phyloP scores from a whole-genome alignment of 2,113 vertebrate genomes.

The Marmota flaviventris region DNA sequence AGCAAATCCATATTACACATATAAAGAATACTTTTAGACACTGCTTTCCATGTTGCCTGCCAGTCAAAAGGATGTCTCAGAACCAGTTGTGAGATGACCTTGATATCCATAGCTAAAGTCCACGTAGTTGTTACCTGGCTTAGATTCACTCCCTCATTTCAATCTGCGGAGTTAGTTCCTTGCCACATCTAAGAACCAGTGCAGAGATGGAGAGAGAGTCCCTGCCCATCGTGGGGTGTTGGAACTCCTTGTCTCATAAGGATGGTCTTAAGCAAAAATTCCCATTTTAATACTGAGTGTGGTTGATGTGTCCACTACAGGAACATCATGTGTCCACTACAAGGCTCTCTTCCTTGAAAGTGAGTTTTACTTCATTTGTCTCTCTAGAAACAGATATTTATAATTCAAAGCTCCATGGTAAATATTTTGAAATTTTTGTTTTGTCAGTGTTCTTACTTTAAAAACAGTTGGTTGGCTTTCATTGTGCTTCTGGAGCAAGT shows the following conservation, averaged over 20 bases:
- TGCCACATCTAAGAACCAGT: constrained; percentile 76
- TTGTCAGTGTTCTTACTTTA: constrained; percentile 30
- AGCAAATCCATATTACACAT: constrained; percentile 68
- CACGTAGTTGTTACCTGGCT: constrained; percentile 6
- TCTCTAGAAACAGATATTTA: constrained; percentile 65
- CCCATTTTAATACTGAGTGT: background rate
- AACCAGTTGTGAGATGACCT: constrained; percentile 77
- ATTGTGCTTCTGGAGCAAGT: constrained; percentile 13
- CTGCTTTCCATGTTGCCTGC: constrained; percentile 73
- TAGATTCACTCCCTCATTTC: constrained; percentile 57
- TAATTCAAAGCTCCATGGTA: background rate
- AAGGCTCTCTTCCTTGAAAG: background rate
- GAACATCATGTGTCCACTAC: background rate
- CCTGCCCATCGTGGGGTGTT: constrained; percentile 54
- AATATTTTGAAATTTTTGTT: background rate
- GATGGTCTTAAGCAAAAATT: background rate
- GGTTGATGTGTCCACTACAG: background rate
- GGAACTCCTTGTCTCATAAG: background rate
- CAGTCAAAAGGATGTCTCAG: constrained; percentile 74
- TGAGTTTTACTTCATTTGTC: constrained; percentile 32
- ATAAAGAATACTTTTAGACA: constrained; percentile 66
- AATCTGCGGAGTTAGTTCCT: constrained; percentile 71
- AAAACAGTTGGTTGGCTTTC: constrained; percentile 21
- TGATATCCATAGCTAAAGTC: constrained; percentile 73
- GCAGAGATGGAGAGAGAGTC: constrained; percentile 76